These are phyloP conservation scores for Apogon talboti DNA, from an alignment of 2,797 vertebrate genomes.

Conservation along the genomic window DNA sequence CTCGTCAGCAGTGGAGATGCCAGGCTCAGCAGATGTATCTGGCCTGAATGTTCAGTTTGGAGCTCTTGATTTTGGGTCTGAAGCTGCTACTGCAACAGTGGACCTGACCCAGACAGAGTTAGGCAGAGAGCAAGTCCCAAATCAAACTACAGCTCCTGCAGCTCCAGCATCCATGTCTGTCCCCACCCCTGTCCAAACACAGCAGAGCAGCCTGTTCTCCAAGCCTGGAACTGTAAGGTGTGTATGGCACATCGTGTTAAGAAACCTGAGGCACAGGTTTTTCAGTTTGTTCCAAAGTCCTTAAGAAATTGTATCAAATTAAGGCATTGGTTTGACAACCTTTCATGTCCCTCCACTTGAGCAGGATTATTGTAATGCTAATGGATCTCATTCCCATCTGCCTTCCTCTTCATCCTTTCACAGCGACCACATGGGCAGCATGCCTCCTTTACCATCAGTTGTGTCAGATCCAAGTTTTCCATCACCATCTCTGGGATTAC, in stretches of 20 bases:
- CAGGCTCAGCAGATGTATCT: slow-evolving; percentile 91
- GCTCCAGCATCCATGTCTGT: slow-evolving; percentile 45
- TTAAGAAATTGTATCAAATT: not conserved
- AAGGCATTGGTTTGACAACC: not conserved
- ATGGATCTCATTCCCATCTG: not conserved
- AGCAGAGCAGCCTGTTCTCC: slow-evolving; percentile 89
- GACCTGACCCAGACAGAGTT: slow-evolving; percentile 86
- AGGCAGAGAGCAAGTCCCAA: slow-evolving; percentile 76
- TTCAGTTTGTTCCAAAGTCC: not conserved
- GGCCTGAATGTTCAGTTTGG: slow-evolving; percentile 97
- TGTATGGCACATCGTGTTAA: slow-evolving; percentile 17
- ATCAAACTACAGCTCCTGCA: slow-evolving; percentile 34
- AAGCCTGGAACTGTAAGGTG: slow-evolving; percentile 90
- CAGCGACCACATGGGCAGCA: slow-evolving; percentile 91
- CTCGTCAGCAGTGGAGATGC: slow-evolving; percentile 96
- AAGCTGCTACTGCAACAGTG: slow-evolving; percentile 80
- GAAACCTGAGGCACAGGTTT: slow-evolving; percentile 12
- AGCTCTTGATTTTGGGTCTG: slow-evolving; percentile 95
- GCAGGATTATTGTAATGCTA: not conserved
- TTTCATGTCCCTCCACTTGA: not conserved
- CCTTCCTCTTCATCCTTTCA: slow-evolving; percentile 25
- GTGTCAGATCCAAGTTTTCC: slow-evolving; percentile 88
- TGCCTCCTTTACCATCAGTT: slow-evolving; percentile 85
- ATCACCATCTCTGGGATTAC: slow-evolving; percentile 88
- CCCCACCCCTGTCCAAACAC: slow-evolving; percentile 49